A percentile compares a stretch with the other conserved stretches of the same genome.
Conservation (phyloP, 2,113 vertebrate genomes). For the Daphoenositta chrysoptera region DNA sequence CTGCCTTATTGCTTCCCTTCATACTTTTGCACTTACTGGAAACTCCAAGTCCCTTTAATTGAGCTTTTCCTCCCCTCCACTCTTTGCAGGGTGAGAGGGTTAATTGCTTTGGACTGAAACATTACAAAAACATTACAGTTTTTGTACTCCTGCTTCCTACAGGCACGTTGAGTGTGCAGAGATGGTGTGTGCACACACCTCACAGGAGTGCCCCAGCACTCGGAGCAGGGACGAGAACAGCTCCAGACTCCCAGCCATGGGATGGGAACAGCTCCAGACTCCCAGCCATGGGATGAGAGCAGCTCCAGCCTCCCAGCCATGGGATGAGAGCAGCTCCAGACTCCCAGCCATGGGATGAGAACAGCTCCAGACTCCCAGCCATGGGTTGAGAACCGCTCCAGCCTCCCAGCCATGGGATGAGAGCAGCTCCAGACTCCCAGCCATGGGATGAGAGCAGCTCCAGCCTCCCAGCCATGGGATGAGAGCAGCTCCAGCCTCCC, state of each 20-base stretch:
- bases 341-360: not conserved
- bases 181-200: not conserved
- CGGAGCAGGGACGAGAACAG: not conserved
- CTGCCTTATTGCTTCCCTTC: slow-evolving; percentile 33
- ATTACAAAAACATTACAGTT: not conserved
- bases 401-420: not conserved
- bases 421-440: not conserved
- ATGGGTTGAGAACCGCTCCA: not conserved
- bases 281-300: not conserved
- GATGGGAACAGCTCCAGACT: not conserved
- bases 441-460: not conserved
- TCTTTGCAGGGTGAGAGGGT: not conserved
- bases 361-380: not conserved
- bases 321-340: not conserved
- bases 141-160: not conserved
- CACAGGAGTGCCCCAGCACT: not conserved
- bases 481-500: not conserved
- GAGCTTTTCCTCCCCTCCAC: slow-evolving; percentile 24
- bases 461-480: not conserved
- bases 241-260: not conserved
- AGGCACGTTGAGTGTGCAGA: not conserved
- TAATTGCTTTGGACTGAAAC: slow-evolving; percentile 33
- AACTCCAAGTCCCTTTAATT: not conserved
- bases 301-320: not conserved
- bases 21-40: slow-evolving; percentile 7